Evolutionary conservation across 2,113 vertebrate genomes (phyloP), one percentile per base, ranked within the genome.

Genomic region (Rhynchomys soricoides): DNA sequence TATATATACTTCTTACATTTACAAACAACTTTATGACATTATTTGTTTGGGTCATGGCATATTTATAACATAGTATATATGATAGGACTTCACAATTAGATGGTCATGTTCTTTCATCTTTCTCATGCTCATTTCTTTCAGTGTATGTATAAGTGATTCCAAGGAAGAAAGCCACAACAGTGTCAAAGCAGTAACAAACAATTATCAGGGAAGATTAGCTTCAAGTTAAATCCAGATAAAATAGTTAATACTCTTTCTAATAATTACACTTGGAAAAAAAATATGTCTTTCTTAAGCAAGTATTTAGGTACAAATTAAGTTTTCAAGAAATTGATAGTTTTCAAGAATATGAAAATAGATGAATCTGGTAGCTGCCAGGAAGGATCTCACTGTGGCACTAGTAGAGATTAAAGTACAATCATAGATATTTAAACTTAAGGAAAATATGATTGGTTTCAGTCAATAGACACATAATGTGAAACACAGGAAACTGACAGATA

Each of bases 201-300:
- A 68, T 94, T 74, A 93, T 19, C 7, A 86, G 66, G 8, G 90
- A 90, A 94, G 10, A n/a, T 64, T 75, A 93, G 1, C 34, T 90
- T 83, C 88, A 87, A 87, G 57, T 90, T 86, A 92, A 29, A 88
- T 87, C 40, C 83, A 55, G 4, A 70, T 88, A 68, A 50, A 86
- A 57, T 10, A 11, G 2, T 71, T 78, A 52, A 26, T 45, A 26
- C 2, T 92, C 3, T 93, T 89, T 79, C 4, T 52, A 52, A 81
- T 74, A 31, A 71, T 52, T 79, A 45, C 10, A 87, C 34, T 70
- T 68, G 11, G 34, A 5, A 70, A 7, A 78, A n/a, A 2, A 48
- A n/a, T 22, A 9, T 52, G 10, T 79, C 8, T 15, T 89, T 16
- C 3, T 31, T 66, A 37, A 74, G 66, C 50, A 57, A 62, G 40